These are phyloP conservation scores for Equus przewalskii DNA, from an alignment of 2,113 vertebrate species.

Conservation along the genomic window DNA sequence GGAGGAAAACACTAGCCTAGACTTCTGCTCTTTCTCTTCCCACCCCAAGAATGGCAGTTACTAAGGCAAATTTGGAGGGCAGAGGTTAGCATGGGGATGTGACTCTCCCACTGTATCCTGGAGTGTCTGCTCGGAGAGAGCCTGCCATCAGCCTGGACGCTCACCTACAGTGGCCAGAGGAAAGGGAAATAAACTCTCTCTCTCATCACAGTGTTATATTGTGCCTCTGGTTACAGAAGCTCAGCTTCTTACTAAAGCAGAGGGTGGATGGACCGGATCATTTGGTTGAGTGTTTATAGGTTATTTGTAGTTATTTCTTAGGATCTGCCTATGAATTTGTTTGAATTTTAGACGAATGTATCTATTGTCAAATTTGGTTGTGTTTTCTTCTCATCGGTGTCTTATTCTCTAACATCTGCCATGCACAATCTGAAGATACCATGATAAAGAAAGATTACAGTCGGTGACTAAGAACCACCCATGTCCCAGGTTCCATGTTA, in stretches of 20 bases:
- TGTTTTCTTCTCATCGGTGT: too few species aligned
- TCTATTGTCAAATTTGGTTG: neutral
- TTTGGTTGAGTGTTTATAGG: neutral
- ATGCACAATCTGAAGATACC: neutral
- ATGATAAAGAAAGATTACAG: too few species aligned
- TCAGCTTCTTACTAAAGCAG: neutral
- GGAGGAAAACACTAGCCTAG: neutral
- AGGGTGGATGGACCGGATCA: neutral
- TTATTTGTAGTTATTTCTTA: neutral
- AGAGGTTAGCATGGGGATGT: fast-evolving
- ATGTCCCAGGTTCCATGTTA: fast-evolving
- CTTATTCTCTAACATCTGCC: too few species aligned
- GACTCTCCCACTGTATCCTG: neutral
- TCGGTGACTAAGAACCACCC: too few species aligned
- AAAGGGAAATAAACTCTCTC: neutral
- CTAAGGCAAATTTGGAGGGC: neutral
- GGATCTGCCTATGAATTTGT: neutral
- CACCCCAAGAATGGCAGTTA: neutral
- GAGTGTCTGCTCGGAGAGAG: neutral
- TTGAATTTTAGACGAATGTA: neutral
- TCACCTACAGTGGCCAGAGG: too few species aligned
- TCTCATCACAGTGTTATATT: fast-evolving
- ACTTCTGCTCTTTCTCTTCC: too few species aligned
- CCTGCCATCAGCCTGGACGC: neutral
- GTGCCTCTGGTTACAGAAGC: neutral